Conservation (phyloP, 2,888 invertebrate genomes). For the Synergus gifuensis region DNA sequence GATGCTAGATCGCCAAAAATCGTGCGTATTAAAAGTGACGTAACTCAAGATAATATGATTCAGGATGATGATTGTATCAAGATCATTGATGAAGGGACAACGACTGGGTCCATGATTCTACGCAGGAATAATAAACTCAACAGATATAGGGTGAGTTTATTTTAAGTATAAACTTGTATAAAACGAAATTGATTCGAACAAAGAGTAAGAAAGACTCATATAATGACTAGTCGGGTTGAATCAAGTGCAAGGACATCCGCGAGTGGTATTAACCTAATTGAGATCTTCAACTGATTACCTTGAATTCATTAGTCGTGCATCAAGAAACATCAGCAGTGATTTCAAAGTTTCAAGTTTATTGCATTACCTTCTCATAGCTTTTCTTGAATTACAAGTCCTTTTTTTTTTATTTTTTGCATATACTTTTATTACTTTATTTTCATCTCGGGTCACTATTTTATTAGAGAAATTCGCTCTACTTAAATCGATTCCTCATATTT, state of each 20-base stretch:
- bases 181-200: background rate
- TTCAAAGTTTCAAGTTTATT: constrained; percentile 1
- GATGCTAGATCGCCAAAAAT: constrained; percentile 54
- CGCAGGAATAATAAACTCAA: constrained; percentile 63
- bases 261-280: constrained; percentile 4
- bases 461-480: constrained; percentile 23
- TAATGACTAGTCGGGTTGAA: background rate
- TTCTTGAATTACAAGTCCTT: background rate
- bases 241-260: constrained; percentile 5
- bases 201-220: background rate
- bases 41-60: constrained; percentile 40
- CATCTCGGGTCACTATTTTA: background rate
- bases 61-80: constrained; percentile 26
- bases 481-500: constrained; percentile 2
- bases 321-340: background rate
- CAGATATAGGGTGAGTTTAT: constrained; percentile 64
- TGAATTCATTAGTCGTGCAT: constrained; percentile 8
- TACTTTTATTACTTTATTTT: background rate
- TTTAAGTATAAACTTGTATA: background rate
- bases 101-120: constrained; percentile 52
- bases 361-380: background rate
- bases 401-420: too few species aligned
- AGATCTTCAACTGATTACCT: background rate
- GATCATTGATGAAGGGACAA: constrained; percentile 21
- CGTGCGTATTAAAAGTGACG: constrained; percentile 53